Percentiles rank a stretch among this genome's conserved stretches.
phyloP scores from a whole-genome alignment of 1,140 invertebrate species.

The Drosophila repleta region DNA sequence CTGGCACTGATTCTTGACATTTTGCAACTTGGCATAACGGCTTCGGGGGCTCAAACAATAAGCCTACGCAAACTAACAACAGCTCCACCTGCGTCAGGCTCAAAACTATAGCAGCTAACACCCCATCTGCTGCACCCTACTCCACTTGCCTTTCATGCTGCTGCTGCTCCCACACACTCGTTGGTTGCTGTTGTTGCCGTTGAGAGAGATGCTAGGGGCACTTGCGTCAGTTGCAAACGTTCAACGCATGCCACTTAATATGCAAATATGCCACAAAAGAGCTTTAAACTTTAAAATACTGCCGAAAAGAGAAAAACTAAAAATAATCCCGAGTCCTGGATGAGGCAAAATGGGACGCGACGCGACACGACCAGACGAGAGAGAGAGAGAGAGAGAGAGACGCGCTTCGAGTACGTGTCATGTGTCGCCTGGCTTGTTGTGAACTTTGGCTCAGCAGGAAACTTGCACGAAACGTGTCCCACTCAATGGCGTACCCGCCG shows the following conservation, averaged over 20 bases:
- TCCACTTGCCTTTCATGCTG: conserved; percentile 6
- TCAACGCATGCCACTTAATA: conserved; percentile 78
- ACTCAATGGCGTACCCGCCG: conserved; percentile 56
- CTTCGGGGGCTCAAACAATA: conserved; percentile 55
- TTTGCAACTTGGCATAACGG: conserved; percentile 52
- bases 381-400: too few relatives aligned
- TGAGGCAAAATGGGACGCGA: conserved; percentile 1
- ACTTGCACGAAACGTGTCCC: conserved; percentile 71
- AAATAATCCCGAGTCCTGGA: conserved; percentile 36
- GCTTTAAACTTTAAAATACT: conserved; percentile 80
- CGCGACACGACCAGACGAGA: conserved; percentile 5
- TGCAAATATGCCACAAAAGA: conserved; percentile 78
- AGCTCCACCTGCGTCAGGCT: conserved; percentile 47
- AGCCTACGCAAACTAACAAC: conserved; percentile 71
- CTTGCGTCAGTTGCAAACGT: conserved; percentile 35
- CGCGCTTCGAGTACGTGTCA: conserved; percentile 65
- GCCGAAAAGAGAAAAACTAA: conserved; percentile 38
- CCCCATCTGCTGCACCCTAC: background rate
- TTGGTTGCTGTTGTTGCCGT: background rate
- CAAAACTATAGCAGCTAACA: conserved; percentile 8
- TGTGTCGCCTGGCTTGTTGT: conserved; percentile 76
- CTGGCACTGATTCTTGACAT: conserved; percentile 66
- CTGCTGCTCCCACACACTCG: background rate
- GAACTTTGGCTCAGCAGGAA: conserved; percentile 73
- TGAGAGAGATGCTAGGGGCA: background rate